Base-by-base conservation (phyloP, 2,888 invertebrate species). In the Eupithecia inturbata region DNA sequence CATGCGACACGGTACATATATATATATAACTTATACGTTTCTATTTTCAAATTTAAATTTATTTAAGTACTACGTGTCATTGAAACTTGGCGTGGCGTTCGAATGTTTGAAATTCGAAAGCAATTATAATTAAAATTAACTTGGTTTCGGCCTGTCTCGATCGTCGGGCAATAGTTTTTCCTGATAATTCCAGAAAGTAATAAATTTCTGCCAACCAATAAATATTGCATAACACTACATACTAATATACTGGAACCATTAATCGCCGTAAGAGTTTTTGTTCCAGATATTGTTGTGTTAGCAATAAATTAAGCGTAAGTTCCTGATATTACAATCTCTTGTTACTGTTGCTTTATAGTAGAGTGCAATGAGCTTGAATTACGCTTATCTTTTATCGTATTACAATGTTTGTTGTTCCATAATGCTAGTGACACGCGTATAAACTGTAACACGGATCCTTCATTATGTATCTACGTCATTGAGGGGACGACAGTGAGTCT, bases 341-440 rank as follows among this genome's bases (percentile, higher is more conserved):
- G 57, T 57, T 64, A 64, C 71, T 31, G 74, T 71, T 73, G 70
- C 71, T 68, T 68, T 75, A 72, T 71, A 66, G 67, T 70, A 53
- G 71, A 80, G 80, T 79, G 78, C 78, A 78, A 60, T 67, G 77
- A 83, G 83, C 85, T 87, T 82, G 82, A 82, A 81, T 84, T 80
- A 80, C 84, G 86, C 86, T 92, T 91, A 90, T 89, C 89, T 85
- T 80, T 88, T 89, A 91, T 90, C 89, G 81, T 80, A 89, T 88
- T 91, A 77, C 49, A 67, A 49, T 75, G 67, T 78, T 77, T 78
- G 75, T 72, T 41, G 69, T 74, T 75, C 71, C 78, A 79, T 85
- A 84, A 84, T 84, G 83, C n/a, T 77, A 81, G 68, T 77, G 79
- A 84, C 85, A 84, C 80, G 82, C 83, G 84, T 81, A 83, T 79